Evolutionary conservation across 2,113 vertebrate genomes (phyloP), one percentile per base, ranked within the genome.

Genomic region (Lonchura striata): DNA sequence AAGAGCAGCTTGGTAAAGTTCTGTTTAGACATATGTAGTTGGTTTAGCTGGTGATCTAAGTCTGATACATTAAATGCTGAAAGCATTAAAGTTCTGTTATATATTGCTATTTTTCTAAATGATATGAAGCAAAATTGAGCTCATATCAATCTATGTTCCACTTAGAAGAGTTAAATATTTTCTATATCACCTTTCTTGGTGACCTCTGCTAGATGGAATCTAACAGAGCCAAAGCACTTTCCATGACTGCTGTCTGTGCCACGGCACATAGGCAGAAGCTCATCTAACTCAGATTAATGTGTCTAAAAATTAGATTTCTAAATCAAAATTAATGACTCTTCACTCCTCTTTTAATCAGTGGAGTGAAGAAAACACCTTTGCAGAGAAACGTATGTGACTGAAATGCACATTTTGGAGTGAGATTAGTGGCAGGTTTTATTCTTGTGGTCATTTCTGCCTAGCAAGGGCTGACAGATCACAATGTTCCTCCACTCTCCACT

Each of bases 81-180:
- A 77, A 69, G 54, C 50, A 84, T 61, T 21, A 31, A 83, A 42
- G 33, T 79, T 85, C 25, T 91, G 4, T 85, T 87, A 46, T 57
- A 24, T 60, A 72, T 47, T 65, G 27, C 28, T 7, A 42, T 79
- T 96, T 93, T 92, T 56, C 28, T 79, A 56, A 65, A 53, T 87
- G 3, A 65, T 77, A 57, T 23, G 37, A 85, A 14, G 63, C 49
- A 76, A 78, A 91, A 72, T 18, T 37, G 44, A 61, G 50, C 18
- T 92, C 27, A 72, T 13, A 54, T 75, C 37, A 61, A 46, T 78
- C 69, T 79, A 30, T 65, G 33, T 74, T 44, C 24, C 15, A 59
- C 66, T 87, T 88, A 70, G 41, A 92, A 53, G 46, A 82, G 78
- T 72, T 85, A 79, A 84, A 61, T 82, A 66, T 95, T 95, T 91